Percentiles rank a stretch among this genome's conserved stretches.
Evolutionary conservation across 2,888 invertebrate genomes (phyloP).

Genomic region (Yponomeuta cagnagella): DNA sequence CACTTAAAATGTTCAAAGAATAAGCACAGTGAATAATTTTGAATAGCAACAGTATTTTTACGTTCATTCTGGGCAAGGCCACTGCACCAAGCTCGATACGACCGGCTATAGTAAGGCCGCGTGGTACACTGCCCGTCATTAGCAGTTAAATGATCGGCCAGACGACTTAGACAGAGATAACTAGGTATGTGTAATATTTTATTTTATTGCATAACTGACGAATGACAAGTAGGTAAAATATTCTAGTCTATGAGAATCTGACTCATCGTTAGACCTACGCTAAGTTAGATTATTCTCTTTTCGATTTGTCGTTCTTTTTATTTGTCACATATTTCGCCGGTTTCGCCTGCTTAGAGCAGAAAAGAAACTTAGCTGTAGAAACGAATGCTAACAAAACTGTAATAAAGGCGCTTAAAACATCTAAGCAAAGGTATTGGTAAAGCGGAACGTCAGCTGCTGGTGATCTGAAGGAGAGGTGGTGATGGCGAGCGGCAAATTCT

Average conservation of each 20-base stretch:
- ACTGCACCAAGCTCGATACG: background rate
- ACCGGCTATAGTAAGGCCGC: background rate
- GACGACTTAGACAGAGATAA: no score
- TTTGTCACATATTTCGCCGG: background rate
- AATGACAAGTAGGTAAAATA: background rate
- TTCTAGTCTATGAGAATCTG: background rate
- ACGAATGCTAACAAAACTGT: background rate
- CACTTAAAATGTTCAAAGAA: slow-evolving; percentile 71
- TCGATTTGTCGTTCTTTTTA: background rate
- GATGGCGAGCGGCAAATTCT: slow-evolving; percentile 75
- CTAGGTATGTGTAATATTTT: no score
- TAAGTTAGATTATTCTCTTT: background rate
- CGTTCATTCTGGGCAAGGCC: background rate
- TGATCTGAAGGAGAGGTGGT: slow-evolving; percentile 62
- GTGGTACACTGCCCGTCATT: background rate
- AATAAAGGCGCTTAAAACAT: slow-evolving; percentile 21
- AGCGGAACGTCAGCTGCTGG: slow-evolving; percentile 72
- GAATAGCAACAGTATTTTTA: slow-evolving; percentile 4
- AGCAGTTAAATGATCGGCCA: no score
- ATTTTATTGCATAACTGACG: no score
- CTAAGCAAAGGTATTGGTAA: slow-evolving; percentile 68
- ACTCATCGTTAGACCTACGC: background rate
- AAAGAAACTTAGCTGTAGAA: background rate
- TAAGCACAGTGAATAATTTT: background rate
- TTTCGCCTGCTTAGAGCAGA: background rate